Evolutionary conservation across 2,797 vertebrate species (phyloP), one percentile per base, ranked within the genome.

Genomic region (Alcedo quadribrachys): DNA sequence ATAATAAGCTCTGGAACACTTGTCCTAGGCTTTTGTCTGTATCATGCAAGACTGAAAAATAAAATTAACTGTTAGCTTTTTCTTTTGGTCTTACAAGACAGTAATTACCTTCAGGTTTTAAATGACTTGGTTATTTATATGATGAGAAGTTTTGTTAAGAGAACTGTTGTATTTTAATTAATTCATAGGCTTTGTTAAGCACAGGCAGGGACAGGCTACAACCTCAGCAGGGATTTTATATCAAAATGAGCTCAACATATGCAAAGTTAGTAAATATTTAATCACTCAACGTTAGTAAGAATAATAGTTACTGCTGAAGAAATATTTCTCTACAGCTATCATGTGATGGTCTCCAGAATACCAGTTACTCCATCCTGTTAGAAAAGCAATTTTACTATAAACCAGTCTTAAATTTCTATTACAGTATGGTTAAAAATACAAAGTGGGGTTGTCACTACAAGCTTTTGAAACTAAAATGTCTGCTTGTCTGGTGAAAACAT

Each of bases 71-170:
- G 33, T 58, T 90, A 79, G 45, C 12, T 90, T 96, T 77, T 73
- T 81, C 78, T 42, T 48, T 27, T 27, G 25, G 12, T 25, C 57
- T 88, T 85, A 87, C 22, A 77, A 89, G 75, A 91, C 50, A 77
- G 60, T 86, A 95, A 94, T 95, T 92, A 91, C 67, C 65, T 82
- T 91, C 22, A 33, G 42, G 51, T 65, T 94, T 63, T 73, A 91
- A 96, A 94, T 91, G 4, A 57, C 16, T 68, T 3, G 25, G 53
- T 67, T 93, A 89, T 83, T 95, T 92, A 81, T 25, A 90, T 5
- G 57, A 96, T 91, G 83, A 91, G 50, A 80, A 82, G 82, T 77
- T 94, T 91, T 74, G 45, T 78, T 93, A 94, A 86, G 70, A 96
- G 50, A 82, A 96, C 67, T 92, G n/a, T 21, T 88, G 40, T 45